Evolutionary conservation across 2,888 invertebrate species (phyloP).

Genomic region (Gandaritis pyraliata): DNA sequence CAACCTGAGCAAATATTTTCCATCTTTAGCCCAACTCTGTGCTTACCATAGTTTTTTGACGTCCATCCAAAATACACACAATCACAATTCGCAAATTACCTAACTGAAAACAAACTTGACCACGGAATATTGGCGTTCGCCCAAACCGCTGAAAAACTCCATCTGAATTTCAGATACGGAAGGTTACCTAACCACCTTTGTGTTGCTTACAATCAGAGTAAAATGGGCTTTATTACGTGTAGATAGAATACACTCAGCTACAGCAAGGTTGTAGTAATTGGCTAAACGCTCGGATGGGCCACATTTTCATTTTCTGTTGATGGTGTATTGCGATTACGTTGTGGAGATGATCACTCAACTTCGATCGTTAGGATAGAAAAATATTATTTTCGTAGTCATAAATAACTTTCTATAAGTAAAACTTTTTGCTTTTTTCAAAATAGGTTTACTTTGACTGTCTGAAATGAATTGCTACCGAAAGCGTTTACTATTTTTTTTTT

Average conservation of each 20-base stretch:
- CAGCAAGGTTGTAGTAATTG: slow-evolving; percentile 50
- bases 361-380: slow-evolving; percentile 19
- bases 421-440: background rate
- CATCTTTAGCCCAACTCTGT: slow-evolving; percentile 4
- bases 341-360: slow-evolving; percentile 40
- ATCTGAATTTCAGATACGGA: slow-evolving; percentile 69
- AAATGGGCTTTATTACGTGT: slow-evolving; percentile 31
- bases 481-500: too few relatives aligned
- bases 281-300: slow-evolving; percentile 57
- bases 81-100: slow-evolving; percentile 63
- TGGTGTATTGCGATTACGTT: slow-evolving; percentile 46
- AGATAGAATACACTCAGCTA: slow-evolving; percentile 10
- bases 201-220: slow-evolving; percentile 16
- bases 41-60: slow-evolving; percentile 36
- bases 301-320: slow-evolving; percentile 61
- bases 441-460: too few relatives aligned
- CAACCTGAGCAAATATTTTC: too few relatives aligned
- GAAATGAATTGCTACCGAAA: too few relatives aligned
- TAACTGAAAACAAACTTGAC: slow-evolving; percentile 68
- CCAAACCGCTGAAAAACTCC: slow-evolving; percentile 63
- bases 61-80: slow-evolving; percentile 44
- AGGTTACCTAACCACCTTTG: slow-evolving; percentile 55
- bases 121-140: slow-evolving; percentile 63
- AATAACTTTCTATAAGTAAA: background rate
- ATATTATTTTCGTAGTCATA: background rate